Evolutionary conservation across 2,113 vertebrate species (phyloP), one percentile per base, ranked within the genome.

Genomic region (Pardalotus punctatus): DNA sequence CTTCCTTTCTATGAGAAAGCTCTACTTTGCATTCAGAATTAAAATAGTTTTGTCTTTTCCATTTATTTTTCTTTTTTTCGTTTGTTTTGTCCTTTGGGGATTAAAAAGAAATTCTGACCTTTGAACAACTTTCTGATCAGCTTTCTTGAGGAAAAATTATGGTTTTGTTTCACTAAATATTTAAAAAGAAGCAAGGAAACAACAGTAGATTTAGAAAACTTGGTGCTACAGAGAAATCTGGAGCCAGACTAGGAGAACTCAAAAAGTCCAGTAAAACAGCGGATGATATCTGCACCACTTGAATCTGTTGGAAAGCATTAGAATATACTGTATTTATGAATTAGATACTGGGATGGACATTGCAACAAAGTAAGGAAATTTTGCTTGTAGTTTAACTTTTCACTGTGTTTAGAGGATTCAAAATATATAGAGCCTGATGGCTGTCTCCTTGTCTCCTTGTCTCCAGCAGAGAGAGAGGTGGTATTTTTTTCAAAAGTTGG

Each of bases 401-500:
- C 36, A 42, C 28, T 51, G 31, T 61, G 36, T 43, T 86, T 81
- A 50, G 38, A 86, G 11, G 35, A 88, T 79, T 91, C 21, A 79
- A 53, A 71, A 4, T 25, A 15, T 57, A 61, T 79, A 43, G 47
- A 51, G 28, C 19, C 58, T 91, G 53, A 71, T 53, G 28, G 40
- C 83, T 83, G 25, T 50, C 42, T 93, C 35, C 33, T 61, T 83
- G 25, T 50, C 42, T 93, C 35, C 33, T 61, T 82, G 21, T 76
- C 45, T 94, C 45, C 69, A 38, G 4, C 29, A 78, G 70, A 92
- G 42, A 94, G 19, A 64, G 72, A 95, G 93, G 84, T 93, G 74
- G 64, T 67, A 74, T 89, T 94, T 91, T 43, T 66, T 85, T 83
- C 86, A 85, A 90, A 80, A 73, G 17, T 11, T 91, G 90, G 27